phyloP scores from a whole-genome alignment of 2,888 invertebrate genomes.

The Drosophila atroscutellata region DNA sequence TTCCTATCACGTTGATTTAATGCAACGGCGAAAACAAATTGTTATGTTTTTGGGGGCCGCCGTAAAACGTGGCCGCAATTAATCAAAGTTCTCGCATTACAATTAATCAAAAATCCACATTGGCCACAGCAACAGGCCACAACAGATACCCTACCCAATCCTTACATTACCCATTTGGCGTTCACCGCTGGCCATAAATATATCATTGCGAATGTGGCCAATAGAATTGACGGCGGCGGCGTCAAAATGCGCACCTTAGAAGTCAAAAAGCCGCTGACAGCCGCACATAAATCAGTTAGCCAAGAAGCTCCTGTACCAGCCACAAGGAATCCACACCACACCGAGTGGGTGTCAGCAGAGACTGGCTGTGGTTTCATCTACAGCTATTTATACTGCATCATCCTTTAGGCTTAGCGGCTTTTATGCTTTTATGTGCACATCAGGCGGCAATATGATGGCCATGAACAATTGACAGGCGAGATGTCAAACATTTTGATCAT shows the following conservation, averaged over 20 bases:
- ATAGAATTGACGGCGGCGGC: constrained; percentile 78
- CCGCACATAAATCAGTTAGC: constrained; percentile 63
- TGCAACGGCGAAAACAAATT: constrained; percentile 77
- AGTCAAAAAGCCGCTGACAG: constrained; percentile 65
- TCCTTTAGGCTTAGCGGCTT: constrained; percentile 50
- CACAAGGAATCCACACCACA: neutral
- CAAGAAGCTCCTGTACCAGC: neutral
- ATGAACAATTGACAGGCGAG: constrained; percentile 72
- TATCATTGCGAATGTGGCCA: constrained; percentile 66
- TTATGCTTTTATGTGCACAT: constrained; percentile 64
- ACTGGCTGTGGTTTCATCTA: neutral
- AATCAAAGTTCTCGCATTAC: constrained; percentile 78
- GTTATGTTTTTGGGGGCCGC: constrained; percentile 65
- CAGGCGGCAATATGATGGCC: constrained; percentile 76
- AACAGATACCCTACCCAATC: neutral
- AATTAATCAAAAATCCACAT: constrained; percentile 72
- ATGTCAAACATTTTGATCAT: constrained; percentile 48
- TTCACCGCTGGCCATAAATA: constrained; percentile 59
- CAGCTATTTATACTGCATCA: neutral
- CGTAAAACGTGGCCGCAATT: constrained; percentile 65
- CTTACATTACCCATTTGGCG: neutral
- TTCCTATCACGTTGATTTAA: constrained; percentile 64
- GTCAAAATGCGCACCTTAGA: constrained; percentile 78
- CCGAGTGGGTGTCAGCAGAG: constrained; percentile 47
- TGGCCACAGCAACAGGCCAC: neutral